These are phyloP conservation scores for Chlorocebus sabaeus DNA, from an alignment of 2,113 vertebrate species.

Conservation along the genomic window DNA sequence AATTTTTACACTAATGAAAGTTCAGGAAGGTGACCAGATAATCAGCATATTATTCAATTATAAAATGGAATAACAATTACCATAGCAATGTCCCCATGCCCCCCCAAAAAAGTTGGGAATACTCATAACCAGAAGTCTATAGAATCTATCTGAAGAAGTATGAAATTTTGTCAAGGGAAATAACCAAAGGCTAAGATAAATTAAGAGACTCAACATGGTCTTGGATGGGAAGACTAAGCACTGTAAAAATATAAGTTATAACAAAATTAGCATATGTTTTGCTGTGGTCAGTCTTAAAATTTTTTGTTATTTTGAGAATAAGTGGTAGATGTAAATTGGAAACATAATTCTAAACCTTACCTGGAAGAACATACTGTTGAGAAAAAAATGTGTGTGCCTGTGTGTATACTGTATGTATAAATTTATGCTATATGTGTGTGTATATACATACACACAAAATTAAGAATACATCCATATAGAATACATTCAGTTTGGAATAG, in stretches of 20 bases:
- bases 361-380: neutral
- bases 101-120: neutral
- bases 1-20: neutral
- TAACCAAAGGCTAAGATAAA: neutral
- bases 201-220: neutral
- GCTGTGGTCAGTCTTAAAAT: neutral
- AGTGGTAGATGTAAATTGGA: neutral
- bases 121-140: neutral
- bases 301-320: neutral
- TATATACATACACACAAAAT: neutral
- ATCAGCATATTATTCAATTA: neutral
- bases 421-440: neutral
- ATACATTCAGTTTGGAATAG: neutral
- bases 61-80: neutral
- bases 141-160: neutral
- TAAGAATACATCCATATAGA: neutral
- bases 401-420: neutral
- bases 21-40: neutral
- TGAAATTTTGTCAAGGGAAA: neutral
- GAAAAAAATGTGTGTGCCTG: neutral
- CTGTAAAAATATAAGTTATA: neutral
- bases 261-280: neutral
- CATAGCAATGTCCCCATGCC: neutral
- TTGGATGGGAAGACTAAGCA: neutral
- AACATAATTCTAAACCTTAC: slow-evolving; percentile 19